phyloP scores from a whole-genome alignment of 2,797 vertebrate genomes.

The Coluber constrictor region DNA sequence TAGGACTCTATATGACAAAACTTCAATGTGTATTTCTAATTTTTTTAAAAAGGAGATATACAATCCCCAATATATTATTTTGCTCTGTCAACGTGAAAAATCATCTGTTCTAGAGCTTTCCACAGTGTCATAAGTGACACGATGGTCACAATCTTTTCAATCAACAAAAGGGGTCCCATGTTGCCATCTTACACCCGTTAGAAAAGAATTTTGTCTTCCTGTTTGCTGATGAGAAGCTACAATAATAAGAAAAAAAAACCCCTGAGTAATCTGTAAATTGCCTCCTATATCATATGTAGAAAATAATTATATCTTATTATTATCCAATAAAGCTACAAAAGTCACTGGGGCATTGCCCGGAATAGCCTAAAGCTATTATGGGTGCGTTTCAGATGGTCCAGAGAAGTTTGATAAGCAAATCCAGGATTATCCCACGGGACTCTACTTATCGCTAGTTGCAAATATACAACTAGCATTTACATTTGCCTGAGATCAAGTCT shows the following conservation, averaged over 20 bases:
- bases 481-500: neutral
- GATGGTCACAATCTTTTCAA: neutral
- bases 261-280: neutral
- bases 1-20: neutral
- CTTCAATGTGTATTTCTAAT: neutral
- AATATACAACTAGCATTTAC: neutral
- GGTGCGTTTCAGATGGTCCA: neutral
- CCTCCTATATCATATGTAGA: neutral
- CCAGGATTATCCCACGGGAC: neutral
- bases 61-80: neutral
- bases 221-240: neutral
- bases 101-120: neutral
- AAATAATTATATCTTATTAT: neutral
- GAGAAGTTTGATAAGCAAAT: neutral
- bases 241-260: neutral
- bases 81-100: neutral
- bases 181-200: neutral
- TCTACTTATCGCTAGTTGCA: neutral
- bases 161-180: neutral
- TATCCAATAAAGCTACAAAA: neutral
- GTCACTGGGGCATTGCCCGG: neutral
- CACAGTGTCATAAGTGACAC: neutral
- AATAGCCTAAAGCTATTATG: neutral
- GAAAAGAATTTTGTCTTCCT: neutral
- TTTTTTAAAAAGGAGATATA: neutral